These are phyloP conservation scores for Silurus aristotelis DNA, from an alignment of 2,797 vertebrate species.

Conservation along the genomic window DNA sequence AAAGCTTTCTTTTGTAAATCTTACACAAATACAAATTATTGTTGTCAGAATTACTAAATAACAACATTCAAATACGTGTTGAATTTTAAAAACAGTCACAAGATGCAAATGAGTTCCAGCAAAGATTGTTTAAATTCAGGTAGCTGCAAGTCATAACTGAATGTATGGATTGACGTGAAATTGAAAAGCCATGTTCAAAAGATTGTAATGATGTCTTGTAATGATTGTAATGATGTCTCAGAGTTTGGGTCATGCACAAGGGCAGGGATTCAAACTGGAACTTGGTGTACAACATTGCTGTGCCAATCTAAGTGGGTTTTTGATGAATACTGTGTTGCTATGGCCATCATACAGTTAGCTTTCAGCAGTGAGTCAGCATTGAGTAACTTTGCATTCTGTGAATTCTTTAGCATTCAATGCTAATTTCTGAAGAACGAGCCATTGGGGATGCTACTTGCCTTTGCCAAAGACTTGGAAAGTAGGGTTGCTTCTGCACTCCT, in stretches of 20 bases:
- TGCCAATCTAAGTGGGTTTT: neutral
- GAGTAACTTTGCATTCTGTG: neutral
- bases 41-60: no score
- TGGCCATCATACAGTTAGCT: neutral
- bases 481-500: neutral
- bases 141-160: no score
- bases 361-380: neutral
- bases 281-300: neutral
- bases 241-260: neutral
- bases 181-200: no score
- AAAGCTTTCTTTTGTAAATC: neutral
- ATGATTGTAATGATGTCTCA: no score
- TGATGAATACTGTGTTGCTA: neutral
- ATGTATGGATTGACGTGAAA: no score
- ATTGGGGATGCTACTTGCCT: neutral
- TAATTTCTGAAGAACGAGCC: neutral
- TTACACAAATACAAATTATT: no score
- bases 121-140: no score
- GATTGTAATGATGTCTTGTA: no score
- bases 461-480: neutral
- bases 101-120: no score
- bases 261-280: neutral
- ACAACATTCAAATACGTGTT: no score
- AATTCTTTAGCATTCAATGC: neutral
- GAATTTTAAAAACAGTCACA: no score